A percentile compares a stretch with the other conserved stretches of the same genome.
These are phyloP conservation scores for Martes martes DNA, from an alignment of 2,113 vertebrate species.

Conservation along the genomic window DNA sequence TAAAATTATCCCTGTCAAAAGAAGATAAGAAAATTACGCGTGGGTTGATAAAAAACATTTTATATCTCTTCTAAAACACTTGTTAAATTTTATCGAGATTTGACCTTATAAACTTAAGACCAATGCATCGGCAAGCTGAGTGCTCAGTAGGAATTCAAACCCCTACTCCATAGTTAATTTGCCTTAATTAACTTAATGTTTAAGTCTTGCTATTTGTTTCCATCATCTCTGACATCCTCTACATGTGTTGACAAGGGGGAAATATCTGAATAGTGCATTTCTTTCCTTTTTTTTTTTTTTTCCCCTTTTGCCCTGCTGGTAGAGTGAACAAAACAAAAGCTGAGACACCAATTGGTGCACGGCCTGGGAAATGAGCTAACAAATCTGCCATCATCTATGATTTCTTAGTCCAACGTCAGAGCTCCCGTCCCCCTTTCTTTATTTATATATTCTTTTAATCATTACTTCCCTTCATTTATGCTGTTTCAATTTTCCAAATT, in stretches of 20 bases:
- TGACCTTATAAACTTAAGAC: conserved; percentile 71
- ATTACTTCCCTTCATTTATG: neutral
- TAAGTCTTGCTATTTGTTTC: conserved; percentile 57
- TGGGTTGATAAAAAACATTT: conserved; percentile 70
- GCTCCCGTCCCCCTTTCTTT: neutral
- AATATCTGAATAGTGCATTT: neutral
- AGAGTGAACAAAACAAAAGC: neutral
- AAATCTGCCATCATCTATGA: neutral
- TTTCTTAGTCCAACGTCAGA: neutral
- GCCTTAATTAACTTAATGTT: conserved; percentile 43
- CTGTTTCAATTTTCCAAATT: neutral
- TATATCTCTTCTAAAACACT: conserved; percentile 72
- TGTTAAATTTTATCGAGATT: conserved; percentile 71
- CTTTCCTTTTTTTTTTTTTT: neutral
- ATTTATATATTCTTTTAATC: neutral
- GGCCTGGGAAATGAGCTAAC: neutral
- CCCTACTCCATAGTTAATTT: neutral
- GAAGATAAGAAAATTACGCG: conserved; percentile 77
- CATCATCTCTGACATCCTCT: conserved; percentile 41
- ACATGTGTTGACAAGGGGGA: neutral
- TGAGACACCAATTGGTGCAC: neutral
- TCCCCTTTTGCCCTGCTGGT: neutral
- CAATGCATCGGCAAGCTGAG: neutral
- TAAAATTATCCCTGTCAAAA: conserved; percentile 78
- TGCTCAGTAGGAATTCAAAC: neutral